phyloP scores from a whole-genome alignment of 2,113 vertebrate species.

The Ariopsis seemanni region DNA sequence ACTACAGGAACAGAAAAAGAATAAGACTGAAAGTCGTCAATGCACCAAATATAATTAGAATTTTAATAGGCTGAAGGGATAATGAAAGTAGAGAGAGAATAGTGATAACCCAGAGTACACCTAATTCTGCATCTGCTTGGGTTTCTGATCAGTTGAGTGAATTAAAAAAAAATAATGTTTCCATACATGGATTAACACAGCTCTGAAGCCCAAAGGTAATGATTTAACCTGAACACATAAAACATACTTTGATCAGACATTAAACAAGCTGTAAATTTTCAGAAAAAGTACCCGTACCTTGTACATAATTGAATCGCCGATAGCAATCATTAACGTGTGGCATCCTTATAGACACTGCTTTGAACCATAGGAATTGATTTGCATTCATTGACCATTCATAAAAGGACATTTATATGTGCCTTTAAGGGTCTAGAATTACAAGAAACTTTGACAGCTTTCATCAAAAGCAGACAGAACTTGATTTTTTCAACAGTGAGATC shows the following conservation, averaged over 20 bases:
- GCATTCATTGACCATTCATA: slow-evolving; percentile 38
- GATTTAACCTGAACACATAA: slow-evolving; percentile 49
- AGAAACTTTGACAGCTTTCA: not conserved
- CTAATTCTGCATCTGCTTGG: slow-evolving; percentile 43
- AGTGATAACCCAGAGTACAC: slow-evolving; percentile 40
- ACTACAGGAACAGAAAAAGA: slow-evolving; percentile 23
- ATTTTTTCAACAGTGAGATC: not conserved
- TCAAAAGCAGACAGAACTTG: not conserved
- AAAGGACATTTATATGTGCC: slow-evolving; percentile 17
- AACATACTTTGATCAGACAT: slow-evolving; percentile 39
- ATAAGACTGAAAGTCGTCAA: slow-evolving; percentile 38
- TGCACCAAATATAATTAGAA: slow-evolving; percentile 53
- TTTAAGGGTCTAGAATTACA: slow-evolving; percentile 26
- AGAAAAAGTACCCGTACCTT: slow-evolving; percentile 19
- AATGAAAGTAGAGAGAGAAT: slow-evolving; percentile 49
- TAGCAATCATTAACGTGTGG: slow-evolving; percentile 20
- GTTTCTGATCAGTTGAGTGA: slow-evolving; percentile 30
- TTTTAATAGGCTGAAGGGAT: slow-evolving; percentile 50
- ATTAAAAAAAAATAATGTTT: slow-evolving; percentile 12
- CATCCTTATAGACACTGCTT: slow-evolving; percentile 24
- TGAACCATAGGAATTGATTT: slow-evolving; percentile 32
- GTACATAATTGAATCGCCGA: slow-evolving; percentile 53
- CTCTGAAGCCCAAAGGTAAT: slow-evolving; percentile 38
- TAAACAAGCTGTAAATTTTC: not conserved
- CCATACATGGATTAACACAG: slow-evolving; percentile 34